phyloP scores from a whole-genome alignment of 2,888 invertebrate genomes.

The Macrosiphum euphorbiae region DNA sequence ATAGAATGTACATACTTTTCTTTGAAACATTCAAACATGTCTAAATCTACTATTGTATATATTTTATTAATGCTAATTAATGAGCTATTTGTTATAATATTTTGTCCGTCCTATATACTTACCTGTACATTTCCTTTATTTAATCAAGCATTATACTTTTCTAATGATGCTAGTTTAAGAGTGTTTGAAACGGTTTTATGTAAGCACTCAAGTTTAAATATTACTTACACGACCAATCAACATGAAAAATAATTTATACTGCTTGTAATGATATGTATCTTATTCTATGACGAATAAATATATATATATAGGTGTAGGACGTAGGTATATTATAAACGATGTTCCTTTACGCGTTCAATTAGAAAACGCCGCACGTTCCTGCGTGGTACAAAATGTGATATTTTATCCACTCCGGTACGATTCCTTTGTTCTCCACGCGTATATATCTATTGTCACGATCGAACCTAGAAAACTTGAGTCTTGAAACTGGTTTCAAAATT shows the following conservation, averaged over 20 bases:
- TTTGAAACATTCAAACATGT: not conserved
- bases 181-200: not conserved
- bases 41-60: not conserved
- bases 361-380: constrained; percentile 11
- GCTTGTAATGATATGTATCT: not conserved
- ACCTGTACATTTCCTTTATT: not conserved
- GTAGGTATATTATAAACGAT: not conserved
- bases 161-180: not conserved
- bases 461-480: constrained; percentile 1
- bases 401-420: not conserved
- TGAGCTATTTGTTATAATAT: not conserved
- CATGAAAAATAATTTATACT: not conserved
- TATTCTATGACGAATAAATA: not conserved
- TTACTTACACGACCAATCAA: not conserved
- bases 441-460: constrained; percentile 33
- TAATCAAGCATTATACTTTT: not conserved
- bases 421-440: not conserved
- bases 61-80: not conserved
- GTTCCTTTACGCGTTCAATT: not conserved
- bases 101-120: not conserved
- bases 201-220: not conserved
- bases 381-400: not conserved
- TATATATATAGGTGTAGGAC: not conserved
- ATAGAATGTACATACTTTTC: not conserved
- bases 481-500: constrained; percentile 45